Base-by-base conservation (phyloP, 92 coral and sea anemone species). In the Zoanthus gigantus region DNA sequence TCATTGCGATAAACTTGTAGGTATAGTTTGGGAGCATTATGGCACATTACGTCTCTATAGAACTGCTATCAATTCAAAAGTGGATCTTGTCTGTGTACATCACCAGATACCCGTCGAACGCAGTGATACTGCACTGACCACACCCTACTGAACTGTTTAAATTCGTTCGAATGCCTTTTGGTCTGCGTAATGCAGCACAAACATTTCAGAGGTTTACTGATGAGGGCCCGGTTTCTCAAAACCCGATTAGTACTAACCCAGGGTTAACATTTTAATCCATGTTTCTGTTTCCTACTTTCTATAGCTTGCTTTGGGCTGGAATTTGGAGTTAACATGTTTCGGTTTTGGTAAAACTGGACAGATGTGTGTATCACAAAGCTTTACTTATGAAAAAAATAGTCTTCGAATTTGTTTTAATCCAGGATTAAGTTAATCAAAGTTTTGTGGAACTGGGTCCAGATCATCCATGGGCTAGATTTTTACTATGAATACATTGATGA, bases 171-270 rank as follows among this genome's bases (percentile, higher is more conserved):
- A 79, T 79, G 84, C 72, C 84, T 23, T 79, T 79, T 16, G 84
- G 84, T 17, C 71, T 79, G 46, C 72, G 47, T 17, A 79, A 79
- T 15, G 84, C 84, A 15, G 84, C 72, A 67, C 72, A 67, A 67
- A 28, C 42, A 23, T 67, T 29, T 67, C 72, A 67, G 14, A 23
- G 72, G 10, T 67, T 67, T 28, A 67, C 28, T 67, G 9, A 23
- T 23, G 23, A 23, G 23, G 23, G 23, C 23, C 23, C 23, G 23
- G 23, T 23, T 23, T 23, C 23, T 23, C 23, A 23, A 23, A 23
- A 23, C 23, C 23, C 23, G 23, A 23, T 23, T 23, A 23, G 23
- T 23, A 23, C 23, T 23, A 23, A 23, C 23, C 23, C 23, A 23
- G 23, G 23, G 23, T 23, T 23, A 23, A 23, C 23, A 23, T 23